Evolutionary conservation across 1,140 invertebrate genomes (phyloP), one percentile per base, ranked within the genome.

Genomic region (Glomeris maerens): DNA sequence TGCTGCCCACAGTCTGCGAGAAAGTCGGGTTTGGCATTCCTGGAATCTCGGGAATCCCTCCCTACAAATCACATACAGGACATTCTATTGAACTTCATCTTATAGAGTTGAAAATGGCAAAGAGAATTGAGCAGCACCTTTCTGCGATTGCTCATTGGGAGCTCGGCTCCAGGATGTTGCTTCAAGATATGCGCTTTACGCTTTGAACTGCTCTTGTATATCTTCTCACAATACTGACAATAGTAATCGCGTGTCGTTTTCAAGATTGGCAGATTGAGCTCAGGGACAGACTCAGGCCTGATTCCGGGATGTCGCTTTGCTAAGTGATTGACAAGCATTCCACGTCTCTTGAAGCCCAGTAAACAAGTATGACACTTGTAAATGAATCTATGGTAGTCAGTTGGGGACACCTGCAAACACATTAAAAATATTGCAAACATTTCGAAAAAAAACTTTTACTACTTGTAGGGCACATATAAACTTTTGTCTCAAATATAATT

Each of bases 201-300:
- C 62, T 88, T 88, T 1, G 81, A 82, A 62, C 81, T 86, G 53
- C 82, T 86, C 66, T 86, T 86, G 63, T 89, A 90, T 38, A 84
- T 76, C 71, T 87, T 87, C 48, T 85, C 81, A 64, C 85, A 90
- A 62, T 88, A 84, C 59, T 83, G 80, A 64, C 85, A 90, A 66
- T 78, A 85, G 66, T 84, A 90, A 65, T 85, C 81, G 38, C 78
- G 72, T 10, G 80, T 82, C n/a, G 81, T 78, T 59, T 81, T 74
- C 20, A 85, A 65, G 56, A 90, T 87, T 0, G 85, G 85, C 49
- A 84, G 66, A 63, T 83, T 86, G 14, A 90, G 70, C 67, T 88
- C 84, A 2, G 83, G 83, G 2, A 90, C 79, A 3, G 78, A 76
- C 51, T 83, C 77, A 1, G 78, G 77, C 42, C 74, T 73, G 5